Evolutionary conservation across 2,797 vertebrate species (phyloP).

Genomic region (Mycteria americana): DNA sequence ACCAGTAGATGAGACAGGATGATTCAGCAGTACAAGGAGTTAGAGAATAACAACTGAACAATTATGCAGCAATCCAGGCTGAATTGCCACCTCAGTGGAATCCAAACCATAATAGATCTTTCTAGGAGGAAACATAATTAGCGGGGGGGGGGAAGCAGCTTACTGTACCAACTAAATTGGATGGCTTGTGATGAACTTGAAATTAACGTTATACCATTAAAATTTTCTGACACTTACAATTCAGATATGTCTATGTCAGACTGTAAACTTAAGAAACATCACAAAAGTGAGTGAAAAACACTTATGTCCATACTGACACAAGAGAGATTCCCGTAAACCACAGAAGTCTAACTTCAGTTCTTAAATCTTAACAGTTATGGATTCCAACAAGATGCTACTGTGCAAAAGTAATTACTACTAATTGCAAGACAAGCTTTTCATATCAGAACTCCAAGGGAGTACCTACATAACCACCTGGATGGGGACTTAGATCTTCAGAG

Average conservation of each 20-base stretch:
- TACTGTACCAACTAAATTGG: neutral
- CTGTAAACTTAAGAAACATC: neutral
- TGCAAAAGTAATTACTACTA: neutral
- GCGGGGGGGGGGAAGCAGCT: neutral
- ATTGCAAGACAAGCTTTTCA: neutral
- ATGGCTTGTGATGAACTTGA: neutral
- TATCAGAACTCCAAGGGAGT: neutral
- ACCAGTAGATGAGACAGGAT: neutral
- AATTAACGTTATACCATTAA: neutral
- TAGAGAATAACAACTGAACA: neutral
- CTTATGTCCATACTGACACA: neutral
- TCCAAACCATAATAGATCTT: neutral
- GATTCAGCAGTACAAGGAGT: slow-evolving; percentile 42
- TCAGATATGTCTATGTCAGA: neutral
- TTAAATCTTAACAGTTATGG: neutral
- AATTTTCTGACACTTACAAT: neutral
- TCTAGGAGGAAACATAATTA: neutral
- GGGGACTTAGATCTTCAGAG: neutral
- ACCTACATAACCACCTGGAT: neutral
- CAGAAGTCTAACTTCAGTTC: neutral
- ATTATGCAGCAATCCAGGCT: neutral
- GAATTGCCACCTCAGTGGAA: neutral
- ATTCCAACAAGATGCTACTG: neutral
- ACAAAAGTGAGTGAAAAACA: neutral
- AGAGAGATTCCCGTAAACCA: neutral